Base-by-base conservation (phyloP, 2,113 vertebrate genomes). In the Corythornis madagascariensis region DNA sequence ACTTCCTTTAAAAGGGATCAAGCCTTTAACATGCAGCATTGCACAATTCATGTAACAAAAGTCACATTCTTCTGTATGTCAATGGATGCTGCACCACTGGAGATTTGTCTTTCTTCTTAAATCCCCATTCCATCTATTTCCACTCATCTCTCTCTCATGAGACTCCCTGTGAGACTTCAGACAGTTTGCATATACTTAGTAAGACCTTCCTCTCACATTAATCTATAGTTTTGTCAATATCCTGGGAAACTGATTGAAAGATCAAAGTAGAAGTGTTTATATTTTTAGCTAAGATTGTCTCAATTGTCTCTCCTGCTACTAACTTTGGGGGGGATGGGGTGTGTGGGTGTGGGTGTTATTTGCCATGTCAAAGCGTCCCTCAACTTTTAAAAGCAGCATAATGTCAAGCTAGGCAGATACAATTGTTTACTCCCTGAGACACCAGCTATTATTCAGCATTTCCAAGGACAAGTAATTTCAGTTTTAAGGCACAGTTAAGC, bases 401-500 rank as follows among this genome's bases (percentile, higher is more conserved):
- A 1, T 3, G 26, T 15, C 47, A 35, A 61, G 65, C 21, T 3
- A 73, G 83, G 69, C 56, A 67, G 73, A 35, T 69, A 15, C 0
- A 24, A 20, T 14, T 11, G 38, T 69, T 86, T n/a, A 9, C n/a
- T 76, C 29, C 13, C 65, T 35, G 56, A 85, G 45, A 56, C 22
- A 70, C 19, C 63, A 45, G 83, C 66, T 72, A 29, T 94, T 88
- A 81, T 73, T 70, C 69, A 89, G 63, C 73, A 61, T 43, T 75
- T 88, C 76, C 79, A 92, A 78, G 75, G 72, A 88, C 63, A 66
- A 89, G 72, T 10, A 66, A 75, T 48, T 88, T 75, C 78, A 59
- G 11, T 92, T 86, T 70, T 53, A 88, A 75, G 57, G 38, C n/a
- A 63, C 75, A 63, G 69, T 66, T 70, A 55, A 94, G 45, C 48